Base-by-base conservation (phyloP, 2,797 vertebrate species). In the Kryptopterus vitreolus region DNA sequence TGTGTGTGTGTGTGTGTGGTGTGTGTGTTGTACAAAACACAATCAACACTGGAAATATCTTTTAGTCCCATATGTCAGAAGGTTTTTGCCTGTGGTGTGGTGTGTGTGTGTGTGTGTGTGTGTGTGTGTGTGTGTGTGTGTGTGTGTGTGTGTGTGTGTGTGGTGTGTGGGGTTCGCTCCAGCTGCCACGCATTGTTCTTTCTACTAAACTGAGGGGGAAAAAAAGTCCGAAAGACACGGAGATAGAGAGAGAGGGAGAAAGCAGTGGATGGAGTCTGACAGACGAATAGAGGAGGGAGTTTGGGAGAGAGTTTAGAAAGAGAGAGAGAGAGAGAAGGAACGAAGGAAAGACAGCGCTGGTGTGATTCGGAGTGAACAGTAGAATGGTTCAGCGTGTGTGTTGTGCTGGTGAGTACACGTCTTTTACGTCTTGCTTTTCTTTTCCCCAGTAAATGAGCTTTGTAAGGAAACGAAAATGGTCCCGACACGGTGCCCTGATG, bases 241-340 rank as follows among this genome's bases (percentile, higher is more conserved):
- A 70, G 52, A 58, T 31, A 46, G 73, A 58, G 33, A 43, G 72
- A 53, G 52, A 43, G 78, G 52, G 50, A 58, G 79, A 68, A 12
- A 53, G 20, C 46, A 24, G 24, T 59, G 57, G 57, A 35, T 50
- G 31, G 77, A 68, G 66, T 66, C 46, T 82, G 65, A 68, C 73
- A 72, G 72, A 75, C 35, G 48, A 33, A 81, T 43, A 81, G 26
- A 81, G 81, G 79, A 77, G 81, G 79, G 71, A 83, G 62, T 63
- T 70, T 77, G 33, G 65, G 11, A 83, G 71, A 81, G 62, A 69
- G 76, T 62, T 65, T 31, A 81, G 77, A 76, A 87, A 20, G 20
- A 77, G 46, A 61, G 77, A 81, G 84, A 89, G 86, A 84, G 85
- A 78, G 8, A 85, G 86, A 88, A 88, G 89, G 87, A 89, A 84